Conservation (phyloP, 2,113 vertebrate species). For the Gorsachius goisagi region DNA sequence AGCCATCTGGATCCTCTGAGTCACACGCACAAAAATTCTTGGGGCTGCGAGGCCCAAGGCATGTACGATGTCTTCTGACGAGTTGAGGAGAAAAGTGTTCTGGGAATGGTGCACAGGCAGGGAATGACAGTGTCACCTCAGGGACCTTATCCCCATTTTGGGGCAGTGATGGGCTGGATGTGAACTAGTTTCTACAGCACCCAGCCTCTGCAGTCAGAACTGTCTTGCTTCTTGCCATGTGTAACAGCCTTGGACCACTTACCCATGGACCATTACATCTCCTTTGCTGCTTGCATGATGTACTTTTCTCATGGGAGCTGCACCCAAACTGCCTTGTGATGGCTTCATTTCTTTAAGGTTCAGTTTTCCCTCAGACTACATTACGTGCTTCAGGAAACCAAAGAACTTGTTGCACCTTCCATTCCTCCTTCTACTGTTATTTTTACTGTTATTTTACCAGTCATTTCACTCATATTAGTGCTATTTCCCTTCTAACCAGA, state of each 20-base stretch:
- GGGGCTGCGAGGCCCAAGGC: background rate
- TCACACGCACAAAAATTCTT: background rate
- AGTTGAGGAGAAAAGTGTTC: background rate
- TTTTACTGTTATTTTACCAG: background rate
- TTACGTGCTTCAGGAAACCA: background rate
- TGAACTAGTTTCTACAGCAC: background rate
- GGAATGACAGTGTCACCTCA: background rate
- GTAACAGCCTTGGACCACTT: background rate
- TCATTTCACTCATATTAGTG: background rate
- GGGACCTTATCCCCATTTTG: background rate
- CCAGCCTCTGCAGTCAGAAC: background rate
- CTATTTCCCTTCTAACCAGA: background rate
- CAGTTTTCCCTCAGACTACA: background rate
- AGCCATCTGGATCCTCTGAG: background rate
- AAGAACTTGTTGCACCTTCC: background rate
- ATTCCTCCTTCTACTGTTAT: background rate
- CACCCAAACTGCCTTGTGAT: background rate
- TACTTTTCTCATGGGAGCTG: background rate
- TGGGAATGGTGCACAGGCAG: background rate
- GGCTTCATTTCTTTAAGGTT: background rate
- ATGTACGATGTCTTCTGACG: accelerated
- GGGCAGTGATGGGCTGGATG: background rate
- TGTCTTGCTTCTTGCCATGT: background rate
- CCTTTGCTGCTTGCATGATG: background rate
- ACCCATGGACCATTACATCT: background rate